These are phyloP conservation scores for Pelecanus crispus DNA, from an alignment of 2,113 vertebrate species.

Conservation along the genomic window DNA sequence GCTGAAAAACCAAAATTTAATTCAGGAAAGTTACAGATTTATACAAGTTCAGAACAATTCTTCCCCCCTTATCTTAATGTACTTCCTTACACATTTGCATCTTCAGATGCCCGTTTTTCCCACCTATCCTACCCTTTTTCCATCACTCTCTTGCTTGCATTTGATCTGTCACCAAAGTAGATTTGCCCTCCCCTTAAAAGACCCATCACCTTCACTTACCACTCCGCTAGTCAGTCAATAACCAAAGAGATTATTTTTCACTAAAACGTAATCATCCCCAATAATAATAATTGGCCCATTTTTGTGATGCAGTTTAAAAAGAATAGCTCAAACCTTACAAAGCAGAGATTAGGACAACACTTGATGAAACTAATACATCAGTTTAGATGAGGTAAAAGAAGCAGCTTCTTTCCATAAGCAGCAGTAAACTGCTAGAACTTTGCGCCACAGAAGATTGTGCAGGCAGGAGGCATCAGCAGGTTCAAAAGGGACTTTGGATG, in stretches of 20 bases:
- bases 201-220: not conserved
- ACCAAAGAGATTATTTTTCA: not conserved
- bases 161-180: not conserved
- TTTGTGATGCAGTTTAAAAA: not conserved
- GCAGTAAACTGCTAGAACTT: not conserved
- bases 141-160: not conserved
- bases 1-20: not conserved
- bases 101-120: not conserved
- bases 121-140: not conserved
- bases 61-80: not conserved
- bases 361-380: not conserved
- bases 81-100: not conserved
- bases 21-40: not conserved
- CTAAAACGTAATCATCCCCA: not conserved
- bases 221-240: not conserved
- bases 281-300: not conserved
- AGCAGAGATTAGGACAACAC: not conserved
- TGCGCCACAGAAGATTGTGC: not conserved
- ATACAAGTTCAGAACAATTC: not conserved
- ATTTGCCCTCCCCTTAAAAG: not conserved
- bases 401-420: not conserved
- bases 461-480: not conserved
- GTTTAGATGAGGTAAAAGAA: not conserved
- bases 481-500: not conserved
- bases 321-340: not conserved